phyloP scores from a whole-genome alignment of 2,113 vertebrate species.

The Pyxicephalus adspersus region DNA sequence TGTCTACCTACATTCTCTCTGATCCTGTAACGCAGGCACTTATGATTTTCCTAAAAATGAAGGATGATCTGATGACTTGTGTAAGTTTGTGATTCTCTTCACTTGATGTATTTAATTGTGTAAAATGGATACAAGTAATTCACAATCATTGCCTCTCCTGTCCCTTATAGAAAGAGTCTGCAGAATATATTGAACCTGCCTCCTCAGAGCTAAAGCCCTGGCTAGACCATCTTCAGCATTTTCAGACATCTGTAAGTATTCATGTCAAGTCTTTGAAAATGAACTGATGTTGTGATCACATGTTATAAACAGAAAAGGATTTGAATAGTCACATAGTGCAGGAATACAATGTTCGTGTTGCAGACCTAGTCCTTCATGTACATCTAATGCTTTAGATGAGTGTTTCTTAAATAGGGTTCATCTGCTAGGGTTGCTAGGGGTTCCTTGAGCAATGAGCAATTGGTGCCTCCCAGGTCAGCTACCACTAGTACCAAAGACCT shows the following conservation, averaged over 20 bases:
- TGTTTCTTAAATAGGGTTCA: too few species aligned
- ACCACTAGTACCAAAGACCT: too few species aligned
- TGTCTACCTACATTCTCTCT: neutral
- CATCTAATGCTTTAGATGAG: too few species aligned
- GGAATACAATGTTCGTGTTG: too few species aligned
- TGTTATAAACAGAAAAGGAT: too few species aligned
- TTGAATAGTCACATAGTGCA: too few species aligned
- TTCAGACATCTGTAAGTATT: neutral
- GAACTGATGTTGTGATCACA: too few species aligned
- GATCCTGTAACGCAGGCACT: neutral
- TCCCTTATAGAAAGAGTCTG: neutral
- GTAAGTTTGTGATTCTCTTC: slow-evolving; percentile 3
- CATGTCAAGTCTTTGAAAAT: neutral
- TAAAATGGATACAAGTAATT: neutral
- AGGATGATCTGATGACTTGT: slow-evolving; percentile 20
- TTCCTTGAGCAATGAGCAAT: too few species aligned
- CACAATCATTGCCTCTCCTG: neutral
- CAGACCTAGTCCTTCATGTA: too few species aligned
- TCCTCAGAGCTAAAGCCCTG: neutral
- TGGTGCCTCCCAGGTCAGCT: too few species aligned
- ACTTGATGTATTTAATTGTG: neutral
- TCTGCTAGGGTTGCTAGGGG: too few species aligned
- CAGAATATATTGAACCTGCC: neutral
- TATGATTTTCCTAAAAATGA: slow-evolving; percentile 2
- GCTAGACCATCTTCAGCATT: slow-evolving; percentile 12